phyloP scores from a whole-genome alignment of 2,888 invertebrate species.

The Xestia rhomboidea region DNA sequence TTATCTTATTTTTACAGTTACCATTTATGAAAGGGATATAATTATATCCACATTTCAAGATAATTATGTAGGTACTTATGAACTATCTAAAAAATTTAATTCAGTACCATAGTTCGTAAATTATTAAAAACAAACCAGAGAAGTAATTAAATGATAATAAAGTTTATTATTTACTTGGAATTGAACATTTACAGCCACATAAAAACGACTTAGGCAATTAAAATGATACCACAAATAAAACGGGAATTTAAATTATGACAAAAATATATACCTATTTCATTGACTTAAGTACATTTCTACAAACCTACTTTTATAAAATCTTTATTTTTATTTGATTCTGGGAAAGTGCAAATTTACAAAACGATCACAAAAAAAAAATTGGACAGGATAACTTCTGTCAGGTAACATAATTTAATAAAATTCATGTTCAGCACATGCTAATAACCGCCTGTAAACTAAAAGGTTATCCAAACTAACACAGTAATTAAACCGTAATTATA shows the following conservation, averaged over 20 bases:
- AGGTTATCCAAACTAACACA: slow-evolving; percentile 62
- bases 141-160: slow-evolving; percentile 4
- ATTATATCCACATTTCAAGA: background rate
- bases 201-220: background rate
- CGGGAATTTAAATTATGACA: background rate
- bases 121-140: background rate
- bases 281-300: background rate
- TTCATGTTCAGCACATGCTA: slow-evolving; percentile 38
- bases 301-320: background rate
- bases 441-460: slow-evolving; percentile 49
- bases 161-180: background rate
- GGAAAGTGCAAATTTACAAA: background rate
- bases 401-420: slow-evolving; percentile 27
- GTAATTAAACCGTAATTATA: slow-evolving; percentile 64
- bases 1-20: background rate
- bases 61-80: background rate
- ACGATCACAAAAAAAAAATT: background rate
- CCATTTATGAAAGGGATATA: background rate
- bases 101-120: background rate
- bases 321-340: background rate
- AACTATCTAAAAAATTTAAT: background rate
- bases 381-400: background rate
- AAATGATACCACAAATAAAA: background rate
- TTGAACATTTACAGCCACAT: background rate
- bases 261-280: background rate